Base-by-base conservation (phyloP, 1,140 invertebrate genomes). In the Cardiocondyla obscurior region DNA sequence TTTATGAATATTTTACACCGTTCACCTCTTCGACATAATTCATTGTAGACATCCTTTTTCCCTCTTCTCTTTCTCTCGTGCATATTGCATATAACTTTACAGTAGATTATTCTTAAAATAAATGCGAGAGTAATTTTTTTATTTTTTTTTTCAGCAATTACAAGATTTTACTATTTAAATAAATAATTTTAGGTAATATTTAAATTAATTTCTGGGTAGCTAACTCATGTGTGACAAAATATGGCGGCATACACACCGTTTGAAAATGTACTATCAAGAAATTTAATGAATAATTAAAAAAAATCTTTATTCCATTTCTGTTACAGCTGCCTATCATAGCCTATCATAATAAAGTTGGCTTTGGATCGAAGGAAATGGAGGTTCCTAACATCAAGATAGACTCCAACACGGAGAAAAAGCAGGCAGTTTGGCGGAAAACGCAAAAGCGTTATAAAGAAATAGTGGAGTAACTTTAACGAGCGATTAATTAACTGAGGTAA, bases 371-470 rank as follows among this genome's bases (percentile, higher is more conserved):
- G 14, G 25, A 79, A 12, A 64, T 62, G 28, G 77, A 87, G n/a
- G 70, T 87, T 60, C 82, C 89, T 19, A 85, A 72, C 36, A 81
- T 92, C 33, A 87, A 90, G 19, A 36, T 92, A 64, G 89, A 92
- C 88, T 87, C 89, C 0, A 90, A 67, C 28, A 81, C 73, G 39
- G 91, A 93, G 73, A 94, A 94, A 86, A 94, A 94, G 62, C 91
- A 93, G 25, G 86, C 90, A 57, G 70, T 94, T 14, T 94, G 93
- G 93, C 90, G 90, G 53, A 94, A 94, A 84, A 92, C 94, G 36
- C 94, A 92, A 64, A 90, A 92, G 64, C 92, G 94, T 60, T 94
- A 93, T 82, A 90, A 94, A 58, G 90, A 93, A 58, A 90, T 94
- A 83, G 39, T 82, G 44, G 82, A 91, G 65, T 88, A 77, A 65